Conservation (phyloP, 1,140 invertebrate genomes). For the Drosophila eugracilis region DNA sequence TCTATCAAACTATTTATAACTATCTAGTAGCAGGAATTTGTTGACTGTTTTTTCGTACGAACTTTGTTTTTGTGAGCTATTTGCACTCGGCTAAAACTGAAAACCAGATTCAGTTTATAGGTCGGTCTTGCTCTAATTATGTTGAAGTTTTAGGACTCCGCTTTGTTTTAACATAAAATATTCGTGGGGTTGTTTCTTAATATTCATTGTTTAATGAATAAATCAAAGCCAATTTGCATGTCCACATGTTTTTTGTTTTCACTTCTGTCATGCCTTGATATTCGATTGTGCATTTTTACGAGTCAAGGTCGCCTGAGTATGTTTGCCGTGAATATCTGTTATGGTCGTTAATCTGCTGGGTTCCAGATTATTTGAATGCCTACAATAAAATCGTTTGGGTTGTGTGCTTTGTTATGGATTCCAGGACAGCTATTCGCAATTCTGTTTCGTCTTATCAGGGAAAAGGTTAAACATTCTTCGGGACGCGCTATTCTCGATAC, state of each 20-base stretch:
- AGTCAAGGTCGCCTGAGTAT: slow-evolving; percentile 15
- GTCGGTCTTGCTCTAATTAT: slow-evolving; percentile 25
- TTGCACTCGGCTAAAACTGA: slow-evolving; percentile 26
- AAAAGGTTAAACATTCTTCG: not conserved
- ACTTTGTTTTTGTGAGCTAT: slow-evolving; percentile 17
- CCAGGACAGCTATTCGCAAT: slow-evolving; percentile 1
- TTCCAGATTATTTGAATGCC: not conserved
- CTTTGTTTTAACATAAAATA: slow-evolving; percentile 14
- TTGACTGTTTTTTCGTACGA: too few relatives aligned
- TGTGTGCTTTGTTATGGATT: slow-evolving; percentile 17
- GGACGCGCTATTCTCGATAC: not conserved
- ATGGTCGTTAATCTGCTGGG: slow-evolving; percentile 9
- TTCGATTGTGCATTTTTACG: slow-evolving; percentile 26
- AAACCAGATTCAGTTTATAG: slow-evolving; percentile 35
- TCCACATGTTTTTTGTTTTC: slow-evolving; percentile 11
- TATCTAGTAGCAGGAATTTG: too few relatives aligned
- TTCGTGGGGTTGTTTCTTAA: slow-evolving; percentile 4
- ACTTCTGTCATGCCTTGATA: slow-evolving; percentile 5
- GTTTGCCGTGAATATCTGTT: slow-evolving; percentile 4
- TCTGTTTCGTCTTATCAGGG: slow-evolving; percentile 16
- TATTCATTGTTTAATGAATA: not conserved
- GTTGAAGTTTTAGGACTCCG: slow-evolving; percentile 7
- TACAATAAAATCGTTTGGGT: slow-evolving; percentile 21
- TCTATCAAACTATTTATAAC: too few relatives aligned
- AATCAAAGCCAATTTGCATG: slow-evolving; percentile 14